phyloP scores from a whole-genome alignment of 1,140 invertebrate species.

The Hestina assimilis region DNA sequence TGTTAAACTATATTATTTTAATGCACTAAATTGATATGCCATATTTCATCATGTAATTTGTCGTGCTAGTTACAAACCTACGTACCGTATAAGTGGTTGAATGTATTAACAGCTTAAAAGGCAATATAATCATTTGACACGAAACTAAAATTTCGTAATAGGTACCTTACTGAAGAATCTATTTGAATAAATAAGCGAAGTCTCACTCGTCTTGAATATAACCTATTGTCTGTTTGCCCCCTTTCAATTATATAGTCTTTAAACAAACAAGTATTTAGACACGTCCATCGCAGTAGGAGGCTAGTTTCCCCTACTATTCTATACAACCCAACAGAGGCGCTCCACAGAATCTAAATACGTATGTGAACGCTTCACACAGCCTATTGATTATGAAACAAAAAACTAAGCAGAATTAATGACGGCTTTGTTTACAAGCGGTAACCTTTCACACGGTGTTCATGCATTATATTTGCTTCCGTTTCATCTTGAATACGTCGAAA shows the following conservation, averaged over 20 bases:
- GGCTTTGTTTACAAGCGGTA: conserved; percentile 31
- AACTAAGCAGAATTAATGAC: conserved; percentile 27
- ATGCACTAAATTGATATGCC: too few species aligned
- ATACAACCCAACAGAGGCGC: background rate
- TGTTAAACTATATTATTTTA: too few species aligned
- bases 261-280: conserved; percentile 6
- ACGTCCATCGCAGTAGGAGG: conserved; percentile 20
- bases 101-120: background rate
- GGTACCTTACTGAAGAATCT: background rate
- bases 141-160: background rate
- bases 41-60: background rate
- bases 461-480: conserved; percentile 48
- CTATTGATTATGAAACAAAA: conserved; percentile 29
- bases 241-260: conserved; percentile 1
- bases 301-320: conserved; percentile 8
- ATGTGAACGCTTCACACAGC: conserved; percentile 26
- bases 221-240: conserved; percentile 1
- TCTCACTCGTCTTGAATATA: background rate
- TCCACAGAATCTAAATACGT: conserved; percentile 18
- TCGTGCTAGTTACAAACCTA: background rate
- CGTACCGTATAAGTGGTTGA: background rate
- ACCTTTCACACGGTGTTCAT: conserved; percentile 54
- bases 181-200: conserved; percentile 12
- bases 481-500: conserved; percentile 35
- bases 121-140: background rate